Percentiles rank a stretch among this genome's conserved stretches.
phyloP scores from a whole-genome alignment of 2,888 invertebrate species.

The Conomelus anceps region DNA sequence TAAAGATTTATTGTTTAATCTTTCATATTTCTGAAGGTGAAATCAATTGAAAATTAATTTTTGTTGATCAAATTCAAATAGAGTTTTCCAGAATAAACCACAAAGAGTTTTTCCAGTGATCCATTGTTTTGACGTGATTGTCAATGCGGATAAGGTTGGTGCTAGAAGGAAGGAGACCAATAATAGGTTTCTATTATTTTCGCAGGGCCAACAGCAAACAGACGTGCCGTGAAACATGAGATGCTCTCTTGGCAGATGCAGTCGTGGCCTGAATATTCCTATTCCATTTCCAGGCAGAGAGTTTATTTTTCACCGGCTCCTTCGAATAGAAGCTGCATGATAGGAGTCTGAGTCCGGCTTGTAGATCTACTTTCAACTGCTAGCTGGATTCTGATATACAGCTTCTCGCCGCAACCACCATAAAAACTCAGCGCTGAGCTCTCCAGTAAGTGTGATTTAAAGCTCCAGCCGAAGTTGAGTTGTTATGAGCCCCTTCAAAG shows the following conservation, averaged over 20 bases:
- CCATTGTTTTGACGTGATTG: neutral
- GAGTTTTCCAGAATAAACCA: too few relatives aligned
- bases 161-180: too few relatives aligned
- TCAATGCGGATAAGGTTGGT: neutral
- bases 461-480: neutral
- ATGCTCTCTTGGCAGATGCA: neutral
- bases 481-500: neutral
- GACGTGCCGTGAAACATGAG: neutral
- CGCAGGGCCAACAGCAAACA: neutral
- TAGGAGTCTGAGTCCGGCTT: neutral
- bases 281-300: neutral
- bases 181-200: neutral
- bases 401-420: neutral
- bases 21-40: too few relatives aligned
- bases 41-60: too few relatives aligned
- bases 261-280: neutral
- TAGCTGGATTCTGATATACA: neutral
- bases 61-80: too few relatives aligned
- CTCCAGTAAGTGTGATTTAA: neutral
- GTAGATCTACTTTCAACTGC: neutral
- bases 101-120: too few relatives aligned
- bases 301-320: neutral
- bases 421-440: neutral
- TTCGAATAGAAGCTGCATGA: neutral
- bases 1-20: too few relatives aligned